Evolutionary conservation across 2,113 vertebrate genomes (phyloP), one percentile per base, ranked within the genome.

Genomic region (Tetrax tetrax): DNA sequence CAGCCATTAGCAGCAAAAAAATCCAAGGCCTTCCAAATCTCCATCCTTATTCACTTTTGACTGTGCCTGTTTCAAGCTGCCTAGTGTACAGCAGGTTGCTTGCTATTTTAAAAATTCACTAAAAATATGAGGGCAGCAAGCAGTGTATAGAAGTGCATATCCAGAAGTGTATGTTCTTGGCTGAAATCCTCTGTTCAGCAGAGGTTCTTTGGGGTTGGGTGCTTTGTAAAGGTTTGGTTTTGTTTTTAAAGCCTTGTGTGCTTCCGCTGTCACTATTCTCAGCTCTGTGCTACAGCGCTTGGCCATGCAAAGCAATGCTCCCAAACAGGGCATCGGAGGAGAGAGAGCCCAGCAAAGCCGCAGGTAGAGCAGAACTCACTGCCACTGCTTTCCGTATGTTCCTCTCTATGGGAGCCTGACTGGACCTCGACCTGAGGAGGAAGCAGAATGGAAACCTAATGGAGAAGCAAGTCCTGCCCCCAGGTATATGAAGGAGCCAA

Each of bases 341-440:
- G 51, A 54, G 85, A 80, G 59, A 90, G 82, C 77, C 89, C 72
- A 72, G 70, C 53, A 78, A 88, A 89, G 38, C 80, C 94, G 83
- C 83, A 92, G 80, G 63, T 59, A 68, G 68, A 92, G 92, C 74
- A 87, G 82, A 81, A 54, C 53, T 72, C 16, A 0, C 57, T 70
- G 76, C 54, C 33, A 9, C 83, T 59, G 74, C 86, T 92, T 89
- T 88, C 86, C 69, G 31, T 96, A 88, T 94, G 80, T 91, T 94
- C 74, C 60, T 87, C 64, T 88, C 75, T 33, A 75, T 31, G 14
- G 65, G 89, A 50, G 48, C 74, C 78, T 90, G 59, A 57, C 56
- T 95, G 48, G 89, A 89, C 87, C 75, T 95, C 68, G 9, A 92
- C 90, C 60, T 23, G 18, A 91, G 63, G 35, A 90, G 43, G 82